Conservation (phyloP, 2,797 vertebrate species). For the Prionace glauca region DNA sequence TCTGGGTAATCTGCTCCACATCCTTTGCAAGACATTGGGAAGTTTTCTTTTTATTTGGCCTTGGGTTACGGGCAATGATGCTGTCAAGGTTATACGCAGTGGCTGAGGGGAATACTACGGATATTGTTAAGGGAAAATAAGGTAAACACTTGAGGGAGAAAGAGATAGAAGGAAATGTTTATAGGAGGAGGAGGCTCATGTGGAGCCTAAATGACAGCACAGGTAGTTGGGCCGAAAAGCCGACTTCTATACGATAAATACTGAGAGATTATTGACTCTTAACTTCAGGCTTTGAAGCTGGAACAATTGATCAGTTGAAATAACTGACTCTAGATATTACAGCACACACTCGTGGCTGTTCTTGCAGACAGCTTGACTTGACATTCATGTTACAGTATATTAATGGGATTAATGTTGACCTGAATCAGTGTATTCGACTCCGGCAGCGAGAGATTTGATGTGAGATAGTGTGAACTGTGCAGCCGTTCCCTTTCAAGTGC, state of each 20-base stretch:
- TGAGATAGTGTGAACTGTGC: slow-evolving; percentile 1
- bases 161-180: no score
- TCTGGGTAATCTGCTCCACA: background rate
- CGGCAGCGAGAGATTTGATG: background rate
- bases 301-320: background rate
- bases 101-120: background rate
- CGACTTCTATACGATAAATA: no score
- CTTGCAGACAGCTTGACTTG: background rate
- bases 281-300: background rate
- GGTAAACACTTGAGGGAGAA: background rate
- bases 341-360: background rate
- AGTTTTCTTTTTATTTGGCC: background rate
- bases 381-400: background rate
- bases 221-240: no score
- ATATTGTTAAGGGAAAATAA: background rate
- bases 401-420: background rate
- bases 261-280: background rate
- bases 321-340: background rate
- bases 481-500: background rate
- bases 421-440: background rate
- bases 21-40: background rate
- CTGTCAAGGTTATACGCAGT: background rate
- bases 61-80: background rate
- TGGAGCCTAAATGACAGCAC: no score
- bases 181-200: no score